Base-by-base conservation (phyloP, 1,140 invertebrate genomes). In the Scaptomyza hsui region DNA sequence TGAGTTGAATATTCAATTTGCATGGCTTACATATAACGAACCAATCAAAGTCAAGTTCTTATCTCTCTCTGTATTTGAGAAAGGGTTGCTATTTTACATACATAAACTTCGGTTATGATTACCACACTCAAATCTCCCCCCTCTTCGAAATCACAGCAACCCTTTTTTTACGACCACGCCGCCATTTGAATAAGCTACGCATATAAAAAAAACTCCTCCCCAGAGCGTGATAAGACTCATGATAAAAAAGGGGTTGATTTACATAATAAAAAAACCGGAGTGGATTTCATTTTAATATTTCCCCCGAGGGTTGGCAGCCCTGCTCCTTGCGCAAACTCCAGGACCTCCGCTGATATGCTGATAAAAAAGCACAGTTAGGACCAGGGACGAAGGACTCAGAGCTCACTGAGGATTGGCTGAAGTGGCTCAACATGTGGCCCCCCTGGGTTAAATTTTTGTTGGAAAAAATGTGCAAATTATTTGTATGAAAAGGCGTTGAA, bases 221-320 rank as follows among this genome's bases (percentile, higher is more conserved):
- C 18, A 48, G 64, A 62, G 65, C 26, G 12, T 42, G 53, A 68
- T 67, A 63, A 24, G 47, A 48, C 32, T 65, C 59, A 62, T 53
- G 48, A n/a, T n/a, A 75, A 81, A 76, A 83, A 86, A 81, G 82
- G 81, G 81, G 81, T 86, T 88, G 81, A 88, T 86, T 86, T 86
- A 88, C 81, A 88, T 86, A 88, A 73, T 59, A 71, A 59, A 88
- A 80, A 80, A 71, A 62, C n/a, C 16, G 4, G 12, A 6, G 29
- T 53, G 59, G 65, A 69, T 53, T 88, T 86, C 81, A 88, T 86
- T 86, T 86, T 88, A 86, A 86, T 82, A 86, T 86, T 81, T 29
- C 26, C 73, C 77, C 82, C 74, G 39, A 55, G 81, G 75, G 68
- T 70, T 70, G 55, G 1, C 39, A 45, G 35, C 13, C 45, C 53